phyloP scores from a whole-genome alignment of 1,140 invertebrate genomes.

The Hycleus phaleratus region DNA sequence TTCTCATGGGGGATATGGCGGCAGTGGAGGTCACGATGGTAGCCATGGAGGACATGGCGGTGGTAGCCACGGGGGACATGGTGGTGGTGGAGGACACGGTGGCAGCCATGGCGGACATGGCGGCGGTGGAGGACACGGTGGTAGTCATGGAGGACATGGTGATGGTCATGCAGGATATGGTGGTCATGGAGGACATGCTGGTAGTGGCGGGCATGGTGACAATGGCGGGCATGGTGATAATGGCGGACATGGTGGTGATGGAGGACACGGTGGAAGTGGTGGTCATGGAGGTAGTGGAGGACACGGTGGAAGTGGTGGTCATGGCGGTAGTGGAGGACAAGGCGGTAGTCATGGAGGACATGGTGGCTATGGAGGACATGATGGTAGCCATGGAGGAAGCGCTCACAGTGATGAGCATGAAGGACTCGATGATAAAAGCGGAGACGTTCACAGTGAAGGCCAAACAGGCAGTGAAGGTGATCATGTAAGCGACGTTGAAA shows the following conservation, averaged over 20 bases:
- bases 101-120: constrained; percentile 1
- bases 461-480: neutral
- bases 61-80: neutral
- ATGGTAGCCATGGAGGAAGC: neutral
- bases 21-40: neutral
- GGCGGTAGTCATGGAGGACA: neutral
- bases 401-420: neutral
- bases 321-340: neutral
- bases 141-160: neutral
- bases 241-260: neutral
- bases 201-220: neutral
- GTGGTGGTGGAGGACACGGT: neutral
- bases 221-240: neutral
- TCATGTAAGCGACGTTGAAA: neutral
- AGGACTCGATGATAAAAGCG: neutral
- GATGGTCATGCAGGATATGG: neutral
- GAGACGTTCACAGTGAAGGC: neutral
- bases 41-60: neutral
- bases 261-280: neutral
- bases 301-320: neutral
- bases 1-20: neutral
- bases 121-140: neutral
- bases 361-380: neutral
- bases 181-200: neutral
- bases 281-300: neutral